Evolutionary conservation across 2,888 invertebrate genomes (phyloP), one percentile per base, ranked within the genome.

Genomic region (Mythimna albipuncta): DNA sequence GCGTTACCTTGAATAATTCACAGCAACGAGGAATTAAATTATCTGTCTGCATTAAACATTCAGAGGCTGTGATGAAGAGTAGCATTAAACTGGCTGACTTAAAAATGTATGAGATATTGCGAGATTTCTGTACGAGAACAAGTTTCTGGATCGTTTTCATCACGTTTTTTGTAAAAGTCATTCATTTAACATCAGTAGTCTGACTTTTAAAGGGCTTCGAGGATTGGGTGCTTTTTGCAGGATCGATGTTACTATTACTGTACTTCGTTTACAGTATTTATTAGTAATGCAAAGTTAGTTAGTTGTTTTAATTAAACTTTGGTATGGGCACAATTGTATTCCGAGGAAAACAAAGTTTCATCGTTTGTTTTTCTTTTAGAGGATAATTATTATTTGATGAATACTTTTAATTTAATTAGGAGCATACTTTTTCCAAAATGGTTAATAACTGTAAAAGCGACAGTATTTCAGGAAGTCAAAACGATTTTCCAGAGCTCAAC

Each of bases 1-100:
- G 83, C 75, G 83, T 89, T 85, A 87, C 62, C 81, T 71, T 87
- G 72, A 85, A 88, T 87, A 85, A 88, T 88, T 85, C 84, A 83
- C 73, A 73, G 75, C 67, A 74, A 81, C 69, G 81, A 79, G 73
- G 81, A 85, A 89, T 88, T 88, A 87, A 89, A 88, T 88, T 88
- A 89, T 89, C 89, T 76, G 81, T 82, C 74, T 67, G 74, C 61
- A 73, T 86, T 77, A 83, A 85, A 81, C 64, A 85, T 88, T 84
- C 80, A 85, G 50, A 59, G 38, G 57, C 44, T 61, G 64, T 78
- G 76, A 82, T 78, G 78, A 85, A 81, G 78, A 85, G 75, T 19
- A 71, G 75, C 75, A 68, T 77, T 77, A 77, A 81, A 77, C 84
- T 75, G 66, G 73, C 62, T 9, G 19, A 75, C 58, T 80, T 75